Base-by-base conservation (phyloP, 1,140 invertebrate genomes). In the Leucophenga varia region DNA sequence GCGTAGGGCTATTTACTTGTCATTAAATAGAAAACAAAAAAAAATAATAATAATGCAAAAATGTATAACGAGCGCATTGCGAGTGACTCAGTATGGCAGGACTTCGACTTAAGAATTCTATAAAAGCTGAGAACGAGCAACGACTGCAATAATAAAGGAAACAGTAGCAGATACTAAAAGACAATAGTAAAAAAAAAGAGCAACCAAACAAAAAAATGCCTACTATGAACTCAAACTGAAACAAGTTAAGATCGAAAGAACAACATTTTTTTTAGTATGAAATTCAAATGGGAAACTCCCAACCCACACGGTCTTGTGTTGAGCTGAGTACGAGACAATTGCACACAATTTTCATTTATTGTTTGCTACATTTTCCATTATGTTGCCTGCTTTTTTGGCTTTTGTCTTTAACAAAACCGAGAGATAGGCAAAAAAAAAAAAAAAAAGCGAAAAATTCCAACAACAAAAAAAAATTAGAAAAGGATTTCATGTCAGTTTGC, bases 271-370 rank as follows among this genome's bases (percentile, higher is more conserved):
- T n/a, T n/a, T n/a, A n/a, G n/a, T n/a, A n/a, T n/a, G n/a, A n/a
- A n/a, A n/a, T n/a, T n/a, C n/a, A n/a, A n/a, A n/a, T n/a, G n/a
- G n/a, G n/a, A n/a, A n/a, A n/a, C n/a, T n/a, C n/a, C n/a, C n/a
- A n/a, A n/a, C n/a, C n/a, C n/a, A n/a, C n/a, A n/a, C n/a, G n/a
- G n/a, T n/a, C n/a, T n/a, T n/a, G n/a, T n/a, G n/a, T n/a, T n/a
- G 17, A 16, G 43, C 8, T 10, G 22, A 46, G 47, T 63, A 65
- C 59, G 63, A n/a, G n/a, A 67, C 63, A 67, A 67, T 67, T 67
- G 63, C 63, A 59, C 64, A 67, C 63, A 67, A 67, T 67, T 67
- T 67, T 67, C 63, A 67, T 67, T 67, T 67, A 67, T 67, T 67
- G 63, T 67, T 68, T 59, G 64, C 63, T 67, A 67, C 63, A 67